Evolutionary conservation across 2,113 vertebrate genomes (phyloP), one percentile per base, ranked within the genome.

Genomic region (Plestiodon gilberti): DNA sequence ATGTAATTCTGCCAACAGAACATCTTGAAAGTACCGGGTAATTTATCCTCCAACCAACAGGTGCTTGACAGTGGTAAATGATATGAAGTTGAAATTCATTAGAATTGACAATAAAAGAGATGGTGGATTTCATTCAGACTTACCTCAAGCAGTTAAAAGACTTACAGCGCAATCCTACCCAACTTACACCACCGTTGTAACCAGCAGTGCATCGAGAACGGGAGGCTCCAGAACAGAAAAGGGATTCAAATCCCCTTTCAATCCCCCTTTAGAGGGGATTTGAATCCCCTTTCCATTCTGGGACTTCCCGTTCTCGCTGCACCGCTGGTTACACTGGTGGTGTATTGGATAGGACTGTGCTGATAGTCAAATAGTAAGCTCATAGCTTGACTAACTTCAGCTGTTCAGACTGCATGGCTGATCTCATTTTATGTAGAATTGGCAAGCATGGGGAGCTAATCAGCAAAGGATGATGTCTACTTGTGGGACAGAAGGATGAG

Each of bases 1-100:
- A 92, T 89, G 89, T 65, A 90, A 88, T 73, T 90, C 0, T 0
- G 78, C 22, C 71, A 93, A 23, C 7, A 86, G 90, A 80, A 94
- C 93, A 90, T 83, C 38, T 70, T 73, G 40, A 40, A 87, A 71
- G 23, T 87, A 76, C 88, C 85, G 92, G 78, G 89, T 79, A 0
- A 91, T 92, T 90, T 89, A 91, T 92, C 91, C 78, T 90, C 88
- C 86, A 87, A 91, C 88, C 89, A 89, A 93, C 93, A 38, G 30
- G n/a, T 78, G 90, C 93, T 86, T 92, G 78, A 89, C 57, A 89
- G 84, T 84, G 88, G 77, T 73, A 87, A 94, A 43, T 89, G n/a
- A 52, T 59, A 80, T 8, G 18, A 22, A 52, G 6, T 22, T 65
- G 59, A 69, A 86, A n/a, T 81, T 52, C 38, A 62, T n/a, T 35